Conservation (phyloP, 2,797 vertebrate genomes). For the Onychomys arenicola region DNA sequence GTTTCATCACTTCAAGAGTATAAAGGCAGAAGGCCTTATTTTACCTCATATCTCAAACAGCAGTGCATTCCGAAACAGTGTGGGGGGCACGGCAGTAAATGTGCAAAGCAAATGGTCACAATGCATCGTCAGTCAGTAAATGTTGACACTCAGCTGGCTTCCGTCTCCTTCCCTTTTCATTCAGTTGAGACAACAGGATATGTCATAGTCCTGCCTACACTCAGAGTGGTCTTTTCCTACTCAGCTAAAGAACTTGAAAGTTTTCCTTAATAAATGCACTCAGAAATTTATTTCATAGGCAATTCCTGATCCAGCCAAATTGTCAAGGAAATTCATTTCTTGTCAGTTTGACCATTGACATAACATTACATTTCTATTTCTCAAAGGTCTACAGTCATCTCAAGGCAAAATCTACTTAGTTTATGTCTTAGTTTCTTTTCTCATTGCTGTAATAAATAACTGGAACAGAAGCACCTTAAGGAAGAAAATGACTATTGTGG, state of each 20-base stretch:
- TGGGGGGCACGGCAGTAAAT: background rate
- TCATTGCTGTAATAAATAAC: background rate
- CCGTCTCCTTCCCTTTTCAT: background rate
- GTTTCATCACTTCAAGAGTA: background rate
- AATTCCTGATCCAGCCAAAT: background rate
- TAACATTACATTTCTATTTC: background rate
- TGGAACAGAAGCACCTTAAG: background rate
- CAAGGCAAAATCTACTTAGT: background rate
- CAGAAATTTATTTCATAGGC: too few species aligned
- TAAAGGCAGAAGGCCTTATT: background rate
- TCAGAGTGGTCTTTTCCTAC: background rate
- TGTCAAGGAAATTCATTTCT: background rate
- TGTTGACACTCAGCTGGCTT: background rate
- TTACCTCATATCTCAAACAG: background rate
- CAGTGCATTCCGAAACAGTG: background rate
- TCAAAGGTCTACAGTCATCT: background rate
- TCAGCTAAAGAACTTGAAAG: background rate
- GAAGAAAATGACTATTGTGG: background rate
- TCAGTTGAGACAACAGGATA: background rate
- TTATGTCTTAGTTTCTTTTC: background rate
- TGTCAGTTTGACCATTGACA: background rate
- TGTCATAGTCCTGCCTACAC: background rate
- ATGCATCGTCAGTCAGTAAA: too few species aligned
- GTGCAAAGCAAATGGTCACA: background rate
- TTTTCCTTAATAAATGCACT: background rate